A percentile compares a stretch with the other conserved stretches of the same genome.
phyloP scores from a whole-genome alignment of 2,888 invertebrate species.

The Apamea sordens region DNA sequence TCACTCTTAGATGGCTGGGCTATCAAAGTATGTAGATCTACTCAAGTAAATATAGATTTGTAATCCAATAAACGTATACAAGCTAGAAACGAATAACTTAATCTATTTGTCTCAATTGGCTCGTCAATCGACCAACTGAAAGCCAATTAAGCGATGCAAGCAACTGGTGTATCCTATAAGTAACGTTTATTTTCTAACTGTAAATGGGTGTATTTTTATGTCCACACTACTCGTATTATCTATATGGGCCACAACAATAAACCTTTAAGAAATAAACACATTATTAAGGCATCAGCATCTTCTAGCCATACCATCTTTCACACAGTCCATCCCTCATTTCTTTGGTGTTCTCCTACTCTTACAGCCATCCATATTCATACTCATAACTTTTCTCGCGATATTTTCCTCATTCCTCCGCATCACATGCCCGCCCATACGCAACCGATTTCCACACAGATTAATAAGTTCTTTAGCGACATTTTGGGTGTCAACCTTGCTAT shows the following conservation, averaged over 20 bases:
- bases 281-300: neutral
- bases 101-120: slow-evolving; percentile 29
- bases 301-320: neutral
- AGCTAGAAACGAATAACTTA: slow-evolving; percentile 19
- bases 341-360: neutral
- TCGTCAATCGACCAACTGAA: slow-evolving; percentile 36
- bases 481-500: neutral
- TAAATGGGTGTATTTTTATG: neutral
- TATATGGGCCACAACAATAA: neutral
- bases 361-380: neutral
- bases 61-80: slow-evolving; percentile 33
- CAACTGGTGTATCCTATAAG: neutral
- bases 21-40: neutral
- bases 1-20: no score
- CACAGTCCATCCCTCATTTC: neutral
- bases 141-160: slow-evolving; percentile 38
- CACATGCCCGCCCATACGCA: neutral
- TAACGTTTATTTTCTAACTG: neutral
- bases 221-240: neutral
- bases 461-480: neutral
- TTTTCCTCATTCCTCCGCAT: neutral
- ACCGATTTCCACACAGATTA: neutral
- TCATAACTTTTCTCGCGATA: neutral
- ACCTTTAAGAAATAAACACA: neutral
- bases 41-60: neutral